Percentiles rank a stretch among this genome's conserved stretches.
phyloP scores from a whole-genome alignment of 2,113 vertebrate species.

The Lynx canadensis region DNA sequence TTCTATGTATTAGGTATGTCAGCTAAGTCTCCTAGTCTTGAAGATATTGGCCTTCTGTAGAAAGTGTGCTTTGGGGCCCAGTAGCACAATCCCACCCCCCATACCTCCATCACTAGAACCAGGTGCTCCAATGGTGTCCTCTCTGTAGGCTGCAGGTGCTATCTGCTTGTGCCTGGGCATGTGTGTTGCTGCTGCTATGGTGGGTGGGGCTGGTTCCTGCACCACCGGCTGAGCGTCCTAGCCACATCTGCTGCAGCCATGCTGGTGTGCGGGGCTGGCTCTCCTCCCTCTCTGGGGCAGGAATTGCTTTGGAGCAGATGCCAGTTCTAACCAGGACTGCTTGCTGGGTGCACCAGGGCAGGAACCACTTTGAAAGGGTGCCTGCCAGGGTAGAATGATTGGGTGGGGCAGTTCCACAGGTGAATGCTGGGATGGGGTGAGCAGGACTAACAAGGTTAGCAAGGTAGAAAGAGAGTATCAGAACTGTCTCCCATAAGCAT shows the following conservation, averaged over 20 bases:
- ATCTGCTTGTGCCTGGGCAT: not conserved
- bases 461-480: not conserved
- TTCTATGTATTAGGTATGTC: not conserved
- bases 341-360: not conserved
- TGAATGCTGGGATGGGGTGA: not conserved
- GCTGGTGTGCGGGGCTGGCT: not conserved
- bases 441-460: not conserved
- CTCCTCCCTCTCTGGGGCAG: not conserved
- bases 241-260: not conserved
- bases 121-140: not conserved
- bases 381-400: not conserved
- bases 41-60: not conserved
- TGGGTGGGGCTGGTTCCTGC: not conserved
- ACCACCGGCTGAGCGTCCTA: not conserved
- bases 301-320: not conserved
- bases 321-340: not conserved
- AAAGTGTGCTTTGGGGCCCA: not conserved
- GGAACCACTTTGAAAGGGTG: not conserved
- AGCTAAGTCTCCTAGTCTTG: not conserved
- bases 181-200: not conserved
- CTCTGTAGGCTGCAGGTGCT: not conserved
- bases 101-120: not conserved
- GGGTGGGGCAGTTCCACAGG: not conserved
- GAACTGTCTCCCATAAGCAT: not conserved
- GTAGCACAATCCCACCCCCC: not conserved